Evolutionary conservation across 2,797 vertebrate species (phyloP).

Genomic region (Chloroceryle amazona): DNA sequence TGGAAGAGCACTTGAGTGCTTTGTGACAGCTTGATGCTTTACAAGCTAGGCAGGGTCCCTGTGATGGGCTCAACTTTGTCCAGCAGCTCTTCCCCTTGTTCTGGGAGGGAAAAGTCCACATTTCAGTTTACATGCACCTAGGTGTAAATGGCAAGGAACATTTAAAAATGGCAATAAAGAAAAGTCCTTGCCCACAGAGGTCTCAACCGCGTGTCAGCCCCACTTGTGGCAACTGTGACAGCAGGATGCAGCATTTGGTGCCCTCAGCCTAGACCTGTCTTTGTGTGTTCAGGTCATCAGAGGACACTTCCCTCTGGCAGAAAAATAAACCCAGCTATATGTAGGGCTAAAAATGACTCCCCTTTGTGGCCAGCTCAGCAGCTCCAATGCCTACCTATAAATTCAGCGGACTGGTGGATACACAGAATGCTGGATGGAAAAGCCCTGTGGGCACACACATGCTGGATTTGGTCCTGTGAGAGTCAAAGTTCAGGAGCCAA

Average conservation of each 20-base stretch:
- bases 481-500: background rate
- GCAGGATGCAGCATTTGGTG: background rate
- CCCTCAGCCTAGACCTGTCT: background rate
- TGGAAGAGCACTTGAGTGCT: slow-evolving; percentile 73
- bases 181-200: background rate
- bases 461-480: background rate
- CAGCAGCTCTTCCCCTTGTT: background rate
- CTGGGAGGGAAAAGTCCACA: rapidly evolving
- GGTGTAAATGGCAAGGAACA: background rate
- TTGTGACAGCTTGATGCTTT: slow-evolving; percentile 59
- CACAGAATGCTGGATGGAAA: background rate
- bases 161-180: background rate
- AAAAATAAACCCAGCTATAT: background rate
- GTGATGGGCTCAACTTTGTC: background rate
- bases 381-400: background rate
- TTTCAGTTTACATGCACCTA: background rate
- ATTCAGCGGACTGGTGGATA: background rate
- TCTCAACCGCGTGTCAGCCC: background rate
- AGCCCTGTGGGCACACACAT: rapidly evolving
- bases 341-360: background rate
- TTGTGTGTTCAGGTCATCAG: background rate
- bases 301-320: background rate
- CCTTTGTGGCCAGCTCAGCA: background rate
- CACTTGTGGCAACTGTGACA: background rate
- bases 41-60: background rate